phyloP scores from a whole-genome alignment of 30 jellyfish, hydroid and myxozoan genomes.

The Hydra vulgaris region DNA sequence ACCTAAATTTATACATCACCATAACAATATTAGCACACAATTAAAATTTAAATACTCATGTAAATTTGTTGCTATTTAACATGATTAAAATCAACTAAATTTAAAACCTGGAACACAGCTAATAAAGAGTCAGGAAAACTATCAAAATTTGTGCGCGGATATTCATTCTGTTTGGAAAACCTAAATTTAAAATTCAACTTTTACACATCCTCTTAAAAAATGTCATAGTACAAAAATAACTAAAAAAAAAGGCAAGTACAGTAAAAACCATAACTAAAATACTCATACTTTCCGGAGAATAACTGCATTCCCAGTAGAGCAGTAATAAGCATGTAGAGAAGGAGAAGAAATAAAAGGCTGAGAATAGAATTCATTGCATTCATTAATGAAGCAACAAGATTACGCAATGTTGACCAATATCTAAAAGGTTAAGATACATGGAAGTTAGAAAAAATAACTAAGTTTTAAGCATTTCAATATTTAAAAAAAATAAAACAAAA shows the following conservation, averaged over 20 bases:
- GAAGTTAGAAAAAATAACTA: no score
- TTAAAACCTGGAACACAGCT: constrained; percentile 84
- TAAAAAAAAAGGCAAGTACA: no score
- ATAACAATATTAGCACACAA: neutral
- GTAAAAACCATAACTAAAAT: no score
- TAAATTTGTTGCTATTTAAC: no score
- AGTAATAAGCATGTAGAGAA: constrained; percentile 69
- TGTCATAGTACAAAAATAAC: neutral
- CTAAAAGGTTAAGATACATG: no score
- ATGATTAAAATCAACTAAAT: neutral
- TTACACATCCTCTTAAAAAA: neutral
- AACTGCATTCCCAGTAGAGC: constrained; percentile 92
- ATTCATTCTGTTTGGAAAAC: constrained; percentile 55
- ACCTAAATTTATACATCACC: constrained; percentile 28
- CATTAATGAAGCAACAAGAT: constrained; percentile 84
- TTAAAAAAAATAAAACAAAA: no score
- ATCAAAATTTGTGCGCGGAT: constrained; percentile 88
- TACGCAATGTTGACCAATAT: constrained; percentile 90
- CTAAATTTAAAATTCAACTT: constrained; percentile 23
- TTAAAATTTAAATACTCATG: neutral
- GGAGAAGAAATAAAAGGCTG: constrained; percentile 67
- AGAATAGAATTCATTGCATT: constrained; percentile 93
- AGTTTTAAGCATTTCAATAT: no score
- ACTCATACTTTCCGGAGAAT: constrained; percentile 85
- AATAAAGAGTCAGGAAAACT: constrained; percentile 66